phyloP scores from a whole-genome alignment of 2,797 vertebrate genomes.

The Molothrus ater region DNA sequence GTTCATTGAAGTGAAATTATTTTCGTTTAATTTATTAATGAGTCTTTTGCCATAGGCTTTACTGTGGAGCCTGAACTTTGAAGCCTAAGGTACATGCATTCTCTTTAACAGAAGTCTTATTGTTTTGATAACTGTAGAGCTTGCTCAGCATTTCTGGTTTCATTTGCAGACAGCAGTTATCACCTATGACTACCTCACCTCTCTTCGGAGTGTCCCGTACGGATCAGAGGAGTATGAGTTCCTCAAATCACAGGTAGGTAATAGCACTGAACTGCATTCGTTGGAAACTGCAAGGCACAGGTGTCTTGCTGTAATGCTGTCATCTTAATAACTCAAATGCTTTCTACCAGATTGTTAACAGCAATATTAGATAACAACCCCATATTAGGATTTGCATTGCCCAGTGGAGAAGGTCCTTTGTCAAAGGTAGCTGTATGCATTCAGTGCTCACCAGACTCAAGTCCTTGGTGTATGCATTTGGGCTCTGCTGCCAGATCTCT shows the following conservation, averaged over 20 bases:
- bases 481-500: background rate
- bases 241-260: slow-evolving; percentile 89
- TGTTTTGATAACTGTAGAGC: background rate
- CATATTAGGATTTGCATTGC: background rate
- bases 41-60: background rate
- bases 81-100: background rate
- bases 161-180: slow-evolving; percentile 87
- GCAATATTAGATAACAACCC: background rate
- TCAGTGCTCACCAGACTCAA: background rate
- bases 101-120: background rate
- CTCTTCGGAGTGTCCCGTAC: slow-evolving; percentile 81
- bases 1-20: background rate
- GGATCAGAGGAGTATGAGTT: slow-evolving; percentile 86
- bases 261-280: background rate
- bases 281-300: background rate
- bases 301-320: background rate
- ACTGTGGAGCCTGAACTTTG: background rate
- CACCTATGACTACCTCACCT: slow-evolving; percentile 91
- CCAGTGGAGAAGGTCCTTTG: background rate
- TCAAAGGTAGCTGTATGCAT: background rate
- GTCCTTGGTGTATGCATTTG: background rate
- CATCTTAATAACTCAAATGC: background rate
- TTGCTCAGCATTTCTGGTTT: slow-evolving; percentile 30
- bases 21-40: background rate
- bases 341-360: background rate